Percentiles rank a stretch among this genome's conserved stretches.
Evolutionary conservation across 2,797 vertebrate genomes (phyloP).

Genomic region (Podarcis siculus): DNA sequence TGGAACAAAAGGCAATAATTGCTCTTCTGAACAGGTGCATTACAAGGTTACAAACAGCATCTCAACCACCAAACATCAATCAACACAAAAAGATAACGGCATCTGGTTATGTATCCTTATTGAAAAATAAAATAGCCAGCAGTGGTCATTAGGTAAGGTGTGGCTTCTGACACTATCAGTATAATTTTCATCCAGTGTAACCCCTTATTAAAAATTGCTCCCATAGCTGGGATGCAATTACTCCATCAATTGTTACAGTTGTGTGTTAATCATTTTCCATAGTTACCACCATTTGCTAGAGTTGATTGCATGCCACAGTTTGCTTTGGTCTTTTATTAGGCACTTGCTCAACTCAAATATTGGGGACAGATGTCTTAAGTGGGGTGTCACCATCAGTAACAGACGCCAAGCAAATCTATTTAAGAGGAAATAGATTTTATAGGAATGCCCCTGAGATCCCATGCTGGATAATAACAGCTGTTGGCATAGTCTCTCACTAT

Average conservation of each 20-base stretch:
- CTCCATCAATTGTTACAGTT: neutral
- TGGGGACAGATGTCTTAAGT: neutral
- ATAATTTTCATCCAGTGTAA: neutral
- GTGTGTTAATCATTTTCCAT: neutral
- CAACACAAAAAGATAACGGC: neutral
- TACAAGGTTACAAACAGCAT: neutral
- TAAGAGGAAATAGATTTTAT: neutral
- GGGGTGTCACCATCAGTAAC: neutral
- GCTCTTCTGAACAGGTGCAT: neutral
- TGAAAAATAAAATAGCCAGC: no score
- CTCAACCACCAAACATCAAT: neutral
- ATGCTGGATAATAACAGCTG: neutral
- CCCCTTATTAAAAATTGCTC: neutral
- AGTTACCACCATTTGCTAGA: neutral
- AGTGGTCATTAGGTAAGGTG: neutral
- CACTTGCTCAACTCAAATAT: neutral
- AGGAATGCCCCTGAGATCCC: neutral
- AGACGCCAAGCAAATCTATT: neutral
- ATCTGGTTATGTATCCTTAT: neutral
- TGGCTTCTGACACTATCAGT: neutral
- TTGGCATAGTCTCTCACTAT: neutral
- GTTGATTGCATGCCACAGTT: neutral
- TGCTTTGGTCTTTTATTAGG: neutral
- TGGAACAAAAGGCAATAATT: constrained; percentile 23
- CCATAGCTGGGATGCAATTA: neutral